Percentiles rank a stretch among this genome's conserved stretches.
Evolutionary conservation across 2,113 vertebrate genomes (phyloP).

Genomic region (Sorex araneus): DNA sequence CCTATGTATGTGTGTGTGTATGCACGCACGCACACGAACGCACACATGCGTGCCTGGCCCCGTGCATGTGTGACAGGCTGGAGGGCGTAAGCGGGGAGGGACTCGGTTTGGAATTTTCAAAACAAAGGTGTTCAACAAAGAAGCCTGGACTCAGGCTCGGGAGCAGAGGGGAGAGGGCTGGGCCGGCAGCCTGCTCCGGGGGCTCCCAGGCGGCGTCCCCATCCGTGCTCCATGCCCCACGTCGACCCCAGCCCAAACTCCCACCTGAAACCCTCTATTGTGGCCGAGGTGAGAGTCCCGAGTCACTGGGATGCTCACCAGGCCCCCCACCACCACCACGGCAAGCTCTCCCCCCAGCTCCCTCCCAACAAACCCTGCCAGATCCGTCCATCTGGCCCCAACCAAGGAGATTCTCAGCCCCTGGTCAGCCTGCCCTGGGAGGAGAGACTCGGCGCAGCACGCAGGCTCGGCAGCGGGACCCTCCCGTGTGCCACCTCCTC

Average conservation of each 20-base stretch:
- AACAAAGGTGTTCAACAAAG: constrained; percentile 80
- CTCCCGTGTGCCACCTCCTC: constrained; percentile 32
- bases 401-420: not conserved
- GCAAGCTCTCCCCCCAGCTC: not conserved
- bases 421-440: not conserved
- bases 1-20: constrained; percentile 62
- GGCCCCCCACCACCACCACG: constrained; percentile 26
- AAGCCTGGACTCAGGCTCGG: constrained; percentile 74
- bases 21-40: not conserved
- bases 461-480: not conserved
- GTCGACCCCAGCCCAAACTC: not conserved
- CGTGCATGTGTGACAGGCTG: not conserved
- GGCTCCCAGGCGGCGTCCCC: constrained; percentile 12
- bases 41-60: not conserved
- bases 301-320: constrained; percentile 54
- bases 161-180: not conserved
- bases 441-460: not conserved
- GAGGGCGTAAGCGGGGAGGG: not conserved
- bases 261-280: constrained; percentile 66
- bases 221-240: not conserved
- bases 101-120: constrained; percentile 81
- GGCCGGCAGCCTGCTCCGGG: not conserved
- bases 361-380: not conserved
- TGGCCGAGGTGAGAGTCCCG: constrained; percentile 74
- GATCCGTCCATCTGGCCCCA: constrained; percentile 37